A percentile compares a stretch with the other conserved stretches of the same genome.
phyloP scores from a whole-genome alignment of 1,140 invertebrate species.

The Sycophaga agraensis region DNA sequence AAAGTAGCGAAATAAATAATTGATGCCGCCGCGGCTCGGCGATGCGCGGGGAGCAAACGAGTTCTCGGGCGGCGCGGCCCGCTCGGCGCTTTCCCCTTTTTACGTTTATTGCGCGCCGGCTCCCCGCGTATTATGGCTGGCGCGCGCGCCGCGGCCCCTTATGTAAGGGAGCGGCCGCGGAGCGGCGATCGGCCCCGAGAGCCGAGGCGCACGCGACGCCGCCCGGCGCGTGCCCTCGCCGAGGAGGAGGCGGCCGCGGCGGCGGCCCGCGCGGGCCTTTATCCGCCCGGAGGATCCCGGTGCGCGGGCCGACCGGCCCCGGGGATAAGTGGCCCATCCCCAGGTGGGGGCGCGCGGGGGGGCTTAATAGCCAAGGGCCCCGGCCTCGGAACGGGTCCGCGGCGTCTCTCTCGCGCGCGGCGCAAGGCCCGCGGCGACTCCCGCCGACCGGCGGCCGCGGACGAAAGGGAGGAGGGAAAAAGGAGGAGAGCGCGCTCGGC shows the following conservation, averaged over 20 bases:
- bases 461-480: background rate
- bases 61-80: slow-evolving; percentile 27
- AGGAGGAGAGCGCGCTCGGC: slow-evolving; percentile 24
- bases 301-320: background rate
- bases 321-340: background rate
- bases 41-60: slow-evolving; percentile 27
- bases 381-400: slow-evolving; percentile 16
- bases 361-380: slow-evolving; percentile 18
- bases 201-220: too few relatives aligned
- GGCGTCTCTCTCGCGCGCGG: background rate
- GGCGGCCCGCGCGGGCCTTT: background rate
- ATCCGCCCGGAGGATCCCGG: too few relatives aligned
- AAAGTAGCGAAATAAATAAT: slow-evolving; percentile 59
- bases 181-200: too few relatives aligned
- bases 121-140: too few relatives aligned
- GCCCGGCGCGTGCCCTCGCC: too few relatives aligned
- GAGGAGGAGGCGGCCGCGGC: background rate
- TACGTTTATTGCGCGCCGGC: too few relatives aligned
- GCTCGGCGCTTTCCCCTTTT: background rate
- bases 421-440: slow-evolving; percentile 4
- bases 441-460: background rate
- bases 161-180: background rate
- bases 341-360: background rate
- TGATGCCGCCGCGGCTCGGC: slow-evolving; percentile 37
- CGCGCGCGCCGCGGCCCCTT: too few relatives aligned